These are phyloP conservation scores for Ceratina japonica DNA, from an alignment of 1,140 invertebrate genomes.

Conservation along the genomic window DNA sequence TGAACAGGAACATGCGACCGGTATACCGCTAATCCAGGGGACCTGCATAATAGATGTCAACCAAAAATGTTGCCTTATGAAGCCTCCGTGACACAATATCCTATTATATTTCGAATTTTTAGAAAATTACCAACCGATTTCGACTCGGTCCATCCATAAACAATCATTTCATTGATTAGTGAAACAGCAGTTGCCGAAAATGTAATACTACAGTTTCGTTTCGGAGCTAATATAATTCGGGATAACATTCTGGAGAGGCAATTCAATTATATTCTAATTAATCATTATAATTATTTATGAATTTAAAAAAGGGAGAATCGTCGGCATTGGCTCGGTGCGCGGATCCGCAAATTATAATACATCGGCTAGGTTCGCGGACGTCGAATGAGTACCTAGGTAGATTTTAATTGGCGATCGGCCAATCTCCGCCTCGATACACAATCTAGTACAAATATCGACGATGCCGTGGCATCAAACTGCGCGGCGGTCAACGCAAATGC, in stretches of 20 bases:
- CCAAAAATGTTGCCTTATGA: background rate
- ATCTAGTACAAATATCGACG: conserved; percentile 61
- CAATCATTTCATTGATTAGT: no score
- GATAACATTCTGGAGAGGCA: no score
- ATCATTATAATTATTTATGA: no score
- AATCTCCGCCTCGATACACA: conserved; percentile 61
- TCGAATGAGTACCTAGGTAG: conserved; percentile 32
- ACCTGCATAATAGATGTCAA: conserved; percentile 1
- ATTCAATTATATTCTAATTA: no score
- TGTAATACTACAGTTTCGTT: no score
- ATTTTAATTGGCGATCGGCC: conserved; percentile 66
- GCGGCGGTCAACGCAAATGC: conserved; percentile 58
- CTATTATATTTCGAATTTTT: background rate
- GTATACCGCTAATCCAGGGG: background rate
- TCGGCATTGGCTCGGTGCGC: background rate
- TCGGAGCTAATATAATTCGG: no score
- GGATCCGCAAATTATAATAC: conserved; percentile 8
- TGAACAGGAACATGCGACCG: conserved; percentile 21
- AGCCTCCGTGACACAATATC: background rate
- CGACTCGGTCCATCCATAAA: no score
- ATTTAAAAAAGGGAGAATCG: no score
- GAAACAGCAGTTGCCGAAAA: no score
- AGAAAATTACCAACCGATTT: background rate
- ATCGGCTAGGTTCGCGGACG: background rate
- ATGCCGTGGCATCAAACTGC: conserved; percentile 38